Base-by-base conservation (phyloP, 2,888 invertebrate genomes). In the Xestia ashworthii region DNA sequence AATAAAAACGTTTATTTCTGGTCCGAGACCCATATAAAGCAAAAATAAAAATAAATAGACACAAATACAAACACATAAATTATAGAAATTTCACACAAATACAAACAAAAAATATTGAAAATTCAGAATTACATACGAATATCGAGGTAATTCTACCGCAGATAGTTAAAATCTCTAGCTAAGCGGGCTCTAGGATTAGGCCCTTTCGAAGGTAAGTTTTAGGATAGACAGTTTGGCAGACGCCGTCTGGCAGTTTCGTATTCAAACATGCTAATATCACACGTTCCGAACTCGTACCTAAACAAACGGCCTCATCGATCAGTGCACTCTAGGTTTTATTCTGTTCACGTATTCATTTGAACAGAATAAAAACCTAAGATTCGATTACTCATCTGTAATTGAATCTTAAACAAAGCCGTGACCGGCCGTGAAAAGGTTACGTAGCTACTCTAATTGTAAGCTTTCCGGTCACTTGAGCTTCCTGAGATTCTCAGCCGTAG, bases 401-500 rank as follows among this genome's bases (percentile, higher is more conserved):
- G 53, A 44, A 82, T 74, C 65, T 55, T 55, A 65, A 84, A 85
- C 74, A 81, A 66, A 84, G 14, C 22, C 19, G n/a, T n/a, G n/a
- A n/a, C n/a, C 11, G 38, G 11, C 74, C 38, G 32, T 60, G 71
- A 85, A 32, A 32, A 85, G 69, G 80, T 78, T 74, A 70, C 62
- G 41, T 62, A 46, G 50, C 65, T 50, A 85, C 55, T 77, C 22
- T 67, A 73, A 83, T 65, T 83, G 74, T 79, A 64, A 69, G 44
- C n/a, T 72, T 79, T 87, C 83, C 85, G 87, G 80, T 55, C 25
- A 83, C 62, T 60, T 62, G 73, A 82, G 46, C 69, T 58, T 44
- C 5, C 58, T 32, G n/a, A 25, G 38, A 50, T 81, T 81, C 44
- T 38, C 25, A 60, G 62, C 41, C 25, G n/a, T n/a, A n/a, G n/a